phyloP scores from a whole-genome alignment of 2,797 vertebrate species.

The Takifugu ocellatus region DNA sequence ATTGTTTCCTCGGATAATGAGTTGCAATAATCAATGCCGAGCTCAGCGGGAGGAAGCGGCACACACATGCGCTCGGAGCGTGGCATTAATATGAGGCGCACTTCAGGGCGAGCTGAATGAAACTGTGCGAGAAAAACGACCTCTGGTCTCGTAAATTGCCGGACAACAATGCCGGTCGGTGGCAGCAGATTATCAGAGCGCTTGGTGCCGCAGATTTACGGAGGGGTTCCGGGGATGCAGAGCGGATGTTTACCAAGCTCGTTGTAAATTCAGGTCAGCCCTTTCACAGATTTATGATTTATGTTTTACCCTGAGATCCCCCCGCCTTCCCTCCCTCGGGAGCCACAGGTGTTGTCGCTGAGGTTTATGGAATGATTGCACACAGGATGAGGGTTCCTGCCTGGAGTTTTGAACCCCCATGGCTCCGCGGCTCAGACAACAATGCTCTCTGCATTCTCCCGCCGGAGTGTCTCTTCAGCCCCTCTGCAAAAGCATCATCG shows the following conservation, averaged over 20 bases:
- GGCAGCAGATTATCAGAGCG: no score
- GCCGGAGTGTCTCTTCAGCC: constrained; percentile 13
- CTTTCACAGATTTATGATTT: constrained; percentile 26
- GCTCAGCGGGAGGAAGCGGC: background rate
- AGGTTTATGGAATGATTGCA: constrained; percentile 50
- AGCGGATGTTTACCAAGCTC: constrained; percentile 37
- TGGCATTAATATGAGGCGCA: no score
- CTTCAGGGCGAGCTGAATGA: constrained; percentile 5
- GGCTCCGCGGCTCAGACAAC: constrained; percentile 8
- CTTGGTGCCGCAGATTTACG: no score
- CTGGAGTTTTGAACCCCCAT: constrained; percentile 33
- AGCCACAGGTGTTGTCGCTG: constrained; percentile 59
- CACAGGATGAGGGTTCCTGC: constrained; percentile 29
- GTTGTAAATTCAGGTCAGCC: constrained; percentile 52
- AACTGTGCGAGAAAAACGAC: background rate
- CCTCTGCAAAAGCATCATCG: constrained; percentile 2
- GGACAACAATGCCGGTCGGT: no score
- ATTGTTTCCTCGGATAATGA: background rate
- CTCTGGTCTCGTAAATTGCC: background rate
- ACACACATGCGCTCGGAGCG: no score
- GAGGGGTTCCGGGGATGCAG: constrained; percentile 16
- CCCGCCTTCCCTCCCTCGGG: constrained; percentile 22
- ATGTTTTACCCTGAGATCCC: background rate
- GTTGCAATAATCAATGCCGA: constrained; percentile 5
- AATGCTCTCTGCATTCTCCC: background rate